Base-by-base conservation (phyloP, 2,797 vertebrate genomes). In the Sphenodon punctatus region DNA sequence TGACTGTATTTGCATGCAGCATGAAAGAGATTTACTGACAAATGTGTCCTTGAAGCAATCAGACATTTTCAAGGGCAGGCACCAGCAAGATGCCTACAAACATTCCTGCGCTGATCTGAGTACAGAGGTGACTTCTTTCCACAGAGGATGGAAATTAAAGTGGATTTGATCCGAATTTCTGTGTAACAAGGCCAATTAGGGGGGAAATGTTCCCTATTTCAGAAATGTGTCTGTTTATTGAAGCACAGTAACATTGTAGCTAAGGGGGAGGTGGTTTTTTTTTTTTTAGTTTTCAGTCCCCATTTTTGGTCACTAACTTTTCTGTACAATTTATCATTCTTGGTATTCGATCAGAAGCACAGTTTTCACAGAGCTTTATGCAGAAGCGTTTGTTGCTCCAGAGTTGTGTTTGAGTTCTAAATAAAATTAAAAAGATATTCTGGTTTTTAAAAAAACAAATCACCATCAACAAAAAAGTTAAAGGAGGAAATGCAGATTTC, bases 401-500 rank as follows among this genome's bases (percentile, higher is more conserved):
- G 59, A 73, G 51, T 83, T 73, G 56, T 75, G n/a, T n/a, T 76
- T 81, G 53, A 43, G 61, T 88, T 88, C 89, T 86, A 91, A 34
- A 58, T 22, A 58, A 58, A 12, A 58, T 56, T 20, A 12, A 22
- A 72, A 81, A 71, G 75, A 83, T 89, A 90, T 91, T 91, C 90
- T n/a, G n/a, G n/a, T n/a, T n/a, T n/a, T n/a, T n/a, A n/a, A n/a
- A n/a, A n/a, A n/a, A n/a, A n/a, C n/a, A n/a, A n/a, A n/a, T n/a
- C 90, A 78, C 86, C 84, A 79, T 88, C 85, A 90, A 92, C 89
- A 77, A 41, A 89, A 91, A 90, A 85, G 84, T 86, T 86, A 82
- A 86, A 89, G 89, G 88, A 49, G 86, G 66, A 90, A 83, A 68
- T 87, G 89, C 89, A 92, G 87, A 86, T 92, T 92, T 92, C 86